These are phyloP conservation scores for Arvicanthis niloticus DNA, from an alignment of 2,113 vertebrate species.

Conservation along the genomic window DNA sequence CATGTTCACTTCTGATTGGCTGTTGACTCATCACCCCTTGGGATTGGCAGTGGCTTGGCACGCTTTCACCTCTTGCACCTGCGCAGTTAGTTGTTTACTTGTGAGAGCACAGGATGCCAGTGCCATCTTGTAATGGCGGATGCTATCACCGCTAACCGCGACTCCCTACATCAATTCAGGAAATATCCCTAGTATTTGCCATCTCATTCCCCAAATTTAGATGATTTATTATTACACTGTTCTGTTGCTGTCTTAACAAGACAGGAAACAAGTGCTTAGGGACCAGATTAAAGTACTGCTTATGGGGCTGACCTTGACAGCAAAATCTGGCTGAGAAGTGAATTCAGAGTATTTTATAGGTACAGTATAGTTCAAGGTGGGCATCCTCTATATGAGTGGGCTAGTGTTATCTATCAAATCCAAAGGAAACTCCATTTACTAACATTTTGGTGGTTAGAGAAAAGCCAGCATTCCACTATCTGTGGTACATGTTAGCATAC, in stretches of 20 bases:
- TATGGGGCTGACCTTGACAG: neutral
- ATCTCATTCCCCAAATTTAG: neutral
- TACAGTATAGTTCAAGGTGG: no score
- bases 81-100: no score
- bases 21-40: no score
- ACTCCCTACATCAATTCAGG: no score
- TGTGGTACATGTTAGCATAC: neutral
- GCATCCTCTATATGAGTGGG: rapidly evolving
- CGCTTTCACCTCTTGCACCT: no score
- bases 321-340: neutral
- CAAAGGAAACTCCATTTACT: neutral
- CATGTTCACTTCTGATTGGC: no score
- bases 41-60: no score
- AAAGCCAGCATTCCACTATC: neutral
- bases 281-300: neutral
- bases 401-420: neutral
- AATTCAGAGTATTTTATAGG: neutral
- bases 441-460: neutral
- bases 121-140: no score
- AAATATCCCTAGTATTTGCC: neutral
- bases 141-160: no score
- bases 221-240: neutral
- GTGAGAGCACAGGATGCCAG: no score
- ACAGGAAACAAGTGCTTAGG: neutral
- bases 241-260: neutral